phyloP scores from a whole-genome alignment of 2,797 vertebrate species.

The Enteromius viviparus region DNA sequence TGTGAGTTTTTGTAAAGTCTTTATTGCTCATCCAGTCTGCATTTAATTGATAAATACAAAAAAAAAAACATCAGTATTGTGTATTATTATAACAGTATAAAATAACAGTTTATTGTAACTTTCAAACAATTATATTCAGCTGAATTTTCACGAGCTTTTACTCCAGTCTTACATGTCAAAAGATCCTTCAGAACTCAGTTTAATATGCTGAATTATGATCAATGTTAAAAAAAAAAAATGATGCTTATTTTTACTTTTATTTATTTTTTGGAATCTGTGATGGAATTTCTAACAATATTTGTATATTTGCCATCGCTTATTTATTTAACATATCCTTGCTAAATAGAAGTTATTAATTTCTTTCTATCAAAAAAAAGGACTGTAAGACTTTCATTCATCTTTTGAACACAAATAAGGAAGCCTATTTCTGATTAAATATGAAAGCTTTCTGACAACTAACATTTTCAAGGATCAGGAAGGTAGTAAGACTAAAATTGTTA shows the following conservation, averaged over 20 bases:
- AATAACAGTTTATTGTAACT: neutral
- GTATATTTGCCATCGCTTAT: too few species aligned
- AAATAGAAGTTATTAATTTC: neutral
- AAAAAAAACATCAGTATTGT: neutral
- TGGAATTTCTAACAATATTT: too few species aligned
- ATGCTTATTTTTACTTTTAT: neutral
- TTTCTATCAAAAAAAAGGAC: too few species aligned
- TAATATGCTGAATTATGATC: neutral
- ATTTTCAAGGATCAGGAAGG: too few species aligned
- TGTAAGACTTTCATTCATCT: too few species aligned
- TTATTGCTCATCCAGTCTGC: neutral
- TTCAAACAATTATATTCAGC: neutral
- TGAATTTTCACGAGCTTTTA: neutral
- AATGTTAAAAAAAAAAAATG: neutral
- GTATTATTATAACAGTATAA: neutral
- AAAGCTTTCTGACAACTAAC: too few species aligned
- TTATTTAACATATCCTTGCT: neutral
- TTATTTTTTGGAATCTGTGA: neutral
- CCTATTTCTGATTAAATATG: too few species aligned
- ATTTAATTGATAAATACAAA: neutral
- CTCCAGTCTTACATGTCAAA: neutral
- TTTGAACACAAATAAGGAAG: too few species aligned
- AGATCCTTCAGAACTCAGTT: neutral
- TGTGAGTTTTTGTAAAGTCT: neutral
- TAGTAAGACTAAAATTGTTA: too few species aligned